These are phyloP conservation scores for Eupithecia dodoneata DNA, from an alignment of 2,888 invertebrate species.

Conservation along the genomic window DNA sequence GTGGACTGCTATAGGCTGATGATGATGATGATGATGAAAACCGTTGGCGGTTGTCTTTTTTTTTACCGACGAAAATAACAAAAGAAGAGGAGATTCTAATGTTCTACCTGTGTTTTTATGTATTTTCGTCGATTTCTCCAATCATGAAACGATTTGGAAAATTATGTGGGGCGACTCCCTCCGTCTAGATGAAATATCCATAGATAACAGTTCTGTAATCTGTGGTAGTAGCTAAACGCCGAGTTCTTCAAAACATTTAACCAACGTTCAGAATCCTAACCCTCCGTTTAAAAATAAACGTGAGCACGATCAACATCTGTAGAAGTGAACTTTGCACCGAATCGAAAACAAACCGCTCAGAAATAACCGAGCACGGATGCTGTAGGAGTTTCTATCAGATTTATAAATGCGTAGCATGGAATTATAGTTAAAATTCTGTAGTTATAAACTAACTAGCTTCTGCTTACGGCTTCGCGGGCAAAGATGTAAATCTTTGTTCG, in stretches of 20 bases:
- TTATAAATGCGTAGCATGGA: background rate
- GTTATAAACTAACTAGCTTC: background rate
- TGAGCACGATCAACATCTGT: constrained; percentile 16
- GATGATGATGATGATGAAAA: no score
- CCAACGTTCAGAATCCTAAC: background rate
- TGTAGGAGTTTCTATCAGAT: constrained; percentile 4
- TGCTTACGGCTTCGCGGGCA: background rate
- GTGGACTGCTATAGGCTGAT: no score
- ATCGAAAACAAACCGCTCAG: constrained; percentile 28
- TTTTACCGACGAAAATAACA: no score
- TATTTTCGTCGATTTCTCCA: no score
- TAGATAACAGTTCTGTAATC: no score
- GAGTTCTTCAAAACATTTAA: constrained; percentile 1
- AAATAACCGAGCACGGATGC: constrained; percentile 17
- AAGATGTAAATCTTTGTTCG: no score
- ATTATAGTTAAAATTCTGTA: background rate
- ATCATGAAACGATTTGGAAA: no score
- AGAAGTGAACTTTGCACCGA: constrained; percentile 23
- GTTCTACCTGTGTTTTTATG: no score
- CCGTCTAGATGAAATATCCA: no score
- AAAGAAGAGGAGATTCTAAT: no score
- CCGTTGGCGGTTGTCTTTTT: no score
- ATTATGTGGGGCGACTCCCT: no score
- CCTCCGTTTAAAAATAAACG: constrained; percentile 20
- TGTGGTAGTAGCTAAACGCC: background rate